A percentile compares a stretch with the other conserved stretches of the same genome.
These are phyloP conservation scores for Prenolepis imparis DNA, from an alignment of 2,888 invertebrate genomes.

Conservation along the genomic window DNA sequence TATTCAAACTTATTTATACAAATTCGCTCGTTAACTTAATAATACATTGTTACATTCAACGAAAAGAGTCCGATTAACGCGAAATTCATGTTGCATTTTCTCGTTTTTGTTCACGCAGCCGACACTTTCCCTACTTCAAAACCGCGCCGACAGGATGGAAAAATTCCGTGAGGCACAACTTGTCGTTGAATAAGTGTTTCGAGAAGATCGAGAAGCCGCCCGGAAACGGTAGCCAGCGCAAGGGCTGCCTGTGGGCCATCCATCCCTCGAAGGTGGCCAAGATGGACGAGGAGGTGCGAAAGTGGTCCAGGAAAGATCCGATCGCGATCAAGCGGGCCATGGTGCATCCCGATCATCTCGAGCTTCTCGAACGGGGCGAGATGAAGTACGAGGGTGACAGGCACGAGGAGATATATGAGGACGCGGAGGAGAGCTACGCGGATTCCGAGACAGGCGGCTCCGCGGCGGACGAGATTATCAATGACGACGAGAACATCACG, in stretches of 20 bases:
- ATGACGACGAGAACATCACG: conserved; percentile 81
- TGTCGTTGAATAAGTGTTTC: conserved; percentile 99
- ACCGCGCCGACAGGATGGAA: conserved; percentile 99
- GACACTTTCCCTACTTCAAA: conserved; percentile 99
- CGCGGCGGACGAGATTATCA: conserved; percentile 87
- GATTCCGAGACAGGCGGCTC: conserved; percentile 30
- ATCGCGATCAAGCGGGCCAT: conserved; percentile 96
- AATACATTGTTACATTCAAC: neutral
- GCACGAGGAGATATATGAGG: conserved; percentile 90
- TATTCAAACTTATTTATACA: neutral
- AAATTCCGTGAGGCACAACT: conserved; percentile 98
- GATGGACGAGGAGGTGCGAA: conserved; percentile 99
- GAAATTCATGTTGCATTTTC: conserved; percentile 34
- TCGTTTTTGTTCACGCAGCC: conserved; percentile 87
- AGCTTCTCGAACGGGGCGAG: conserved; percentile 94
- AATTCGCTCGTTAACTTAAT: neutral
- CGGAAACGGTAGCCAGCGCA: conserved; percentile 94
- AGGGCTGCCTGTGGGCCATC: conserved; percentile 98
- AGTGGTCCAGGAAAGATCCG: conserved; percentile 98
- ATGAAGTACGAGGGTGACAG: conserved; percentile 91
- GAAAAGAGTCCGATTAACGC: neutral
- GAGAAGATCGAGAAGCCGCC: conserved; percentile 98
- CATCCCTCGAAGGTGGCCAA: conserved; percentile 97
- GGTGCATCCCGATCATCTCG: conserved; percentile 96
- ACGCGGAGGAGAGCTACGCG: conserved; percentile 89